These are phyloP conservation scores for Stomorhina lunata DNA, from an alignment of 2,888 invertebrate species.

Conservation along the genomic window DNA sequence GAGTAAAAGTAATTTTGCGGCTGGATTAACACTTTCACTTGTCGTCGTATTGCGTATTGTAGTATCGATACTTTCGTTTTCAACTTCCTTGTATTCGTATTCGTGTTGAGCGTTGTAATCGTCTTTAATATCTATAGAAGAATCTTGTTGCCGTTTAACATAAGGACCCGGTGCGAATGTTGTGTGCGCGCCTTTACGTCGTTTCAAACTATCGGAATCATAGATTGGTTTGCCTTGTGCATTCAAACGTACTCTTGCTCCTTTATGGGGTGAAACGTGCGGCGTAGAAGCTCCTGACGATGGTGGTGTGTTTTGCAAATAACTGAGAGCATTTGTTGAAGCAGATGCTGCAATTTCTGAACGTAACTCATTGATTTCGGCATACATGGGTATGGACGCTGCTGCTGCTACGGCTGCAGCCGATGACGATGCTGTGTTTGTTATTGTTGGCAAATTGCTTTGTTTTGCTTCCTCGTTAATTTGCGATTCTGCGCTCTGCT, in stretches of 20 bases:
- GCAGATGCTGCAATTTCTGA: conserved; percentile 66
- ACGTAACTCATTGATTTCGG: conserved; percentile 76
- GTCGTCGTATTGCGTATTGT: conserved; percentile 56
- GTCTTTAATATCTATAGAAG: too few relatives aligned
- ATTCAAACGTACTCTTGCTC: conserved; percentile 87
- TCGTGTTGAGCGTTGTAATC: conserved; percentile 16
- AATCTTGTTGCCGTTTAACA: conserved; percentile 83
- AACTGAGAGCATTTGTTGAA: conserved; percentile 53
- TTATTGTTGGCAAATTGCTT: conserved; percentile 56
- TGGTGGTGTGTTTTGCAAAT: conserved; percentile 63
- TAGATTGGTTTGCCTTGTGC: conserved; percentile 93
- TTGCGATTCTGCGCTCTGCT: conserved; percentile 70
- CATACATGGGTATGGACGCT: conserved; percentile 76
- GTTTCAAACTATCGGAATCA: conserved; percentile 90
- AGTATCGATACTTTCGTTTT: conserved; percentile 68
- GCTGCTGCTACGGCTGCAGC: conserved; percentile 42
- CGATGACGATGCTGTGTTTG: conserved; percentile 47
- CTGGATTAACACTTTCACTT: conserved; percentile 71
- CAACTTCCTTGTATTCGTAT: conserved; percentile 38
- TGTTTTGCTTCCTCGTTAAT: conserved; percentile 47
- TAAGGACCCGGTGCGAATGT: conserved; percentile 94
- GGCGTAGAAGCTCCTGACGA: conserved; percentile 57
- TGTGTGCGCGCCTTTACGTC: conserved; percentile 88
- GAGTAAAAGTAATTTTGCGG: conserved; percentile 71
- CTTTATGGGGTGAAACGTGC: conserved; percentile 68